Evolutionary conservation across 2,888 invertebrate genomes (phyloP).

Genomic region (Ethmia dodecea): DNA sequence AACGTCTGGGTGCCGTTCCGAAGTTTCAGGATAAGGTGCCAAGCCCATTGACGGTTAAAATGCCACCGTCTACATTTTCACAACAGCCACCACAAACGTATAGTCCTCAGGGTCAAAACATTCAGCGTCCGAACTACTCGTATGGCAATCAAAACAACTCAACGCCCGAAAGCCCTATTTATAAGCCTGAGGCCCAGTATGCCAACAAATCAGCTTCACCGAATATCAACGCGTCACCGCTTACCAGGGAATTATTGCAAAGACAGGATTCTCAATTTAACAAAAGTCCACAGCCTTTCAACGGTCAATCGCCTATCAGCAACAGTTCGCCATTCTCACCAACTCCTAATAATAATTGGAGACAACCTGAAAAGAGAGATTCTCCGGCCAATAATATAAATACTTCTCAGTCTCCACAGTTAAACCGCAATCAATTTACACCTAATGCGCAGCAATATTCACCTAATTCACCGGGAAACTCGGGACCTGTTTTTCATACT

Average conservation of each 20-base stretch:
- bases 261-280: slow-evolving; percentile 73
- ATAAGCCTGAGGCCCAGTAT: slow-evolving; percentile 69
- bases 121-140: slow-evolving; percentile 36
- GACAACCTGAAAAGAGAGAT: slow-evolving; percentile 63
- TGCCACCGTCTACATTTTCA: slow-evolving; percentile 52
- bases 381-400: slow-evolving; percentile 44
- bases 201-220: slow-evolving; percentile 55
- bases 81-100: slow-evolving; percentile 63
- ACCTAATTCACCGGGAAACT: slow-evolving; percentile 37
- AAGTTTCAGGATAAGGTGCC: slow-evolving; percentile 68
- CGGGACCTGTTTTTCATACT: slow-evolving; percentile 51
- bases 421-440: slow-evolving; percentile 36
- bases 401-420: slow-evolving; percentile 37
- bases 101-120: slow-evolving; percentile 44
- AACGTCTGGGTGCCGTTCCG: slow-evolving; percentile 65
- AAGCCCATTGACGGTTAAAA: slow-evolving; percentile 67
- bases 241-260: slow-evolving; percentile 57
- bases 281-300: slow-evolving; percentile 68
- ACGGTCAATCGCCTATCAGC: slow-evolving; percentile 46
- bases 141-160: slow-evolving; percentile 47
- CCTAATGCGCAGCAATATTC: slow-evolving; percentile 45
- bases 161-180: slow-evolving; percentile 62
- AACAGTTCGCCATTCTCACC: slow-evolving; percentile 58
- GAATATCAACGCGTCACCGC: slow-evolving; percentile 45
- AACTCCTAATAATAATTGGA: slow-evolving; percentile 66